Base-by-base conservation (phyloP, 1,140 invertebrate species). In the Chionoecetes opilio region DNA sequence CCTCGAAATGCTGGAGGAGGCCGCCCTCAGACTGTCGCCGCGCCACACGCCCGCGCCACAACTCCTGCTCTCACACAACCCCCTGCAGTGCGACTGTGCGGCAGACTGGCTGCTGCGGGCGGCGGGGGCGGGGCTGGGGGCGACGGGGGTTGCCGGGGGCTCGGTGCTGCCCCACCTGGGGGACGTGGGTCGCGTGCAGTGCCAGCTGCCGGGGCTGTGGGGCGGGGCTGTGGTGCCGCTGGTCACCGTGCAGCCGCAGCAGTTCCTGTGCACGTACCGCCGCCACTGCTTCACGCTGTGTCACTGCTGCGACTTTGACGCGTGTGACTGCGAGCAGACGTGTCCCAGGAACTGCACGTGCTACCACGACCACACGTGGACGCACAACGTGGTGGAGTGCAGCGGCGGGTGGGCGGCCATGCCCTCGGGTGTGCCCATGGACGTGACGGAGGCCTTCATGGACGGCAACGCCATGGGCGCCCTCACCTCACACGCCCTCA, bases 311-410 rank as follows among this genome's bases (percentile, higher is more conserved):
- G 99, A 99, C 96, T 99, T 99, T 97, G 99, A 99, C 97, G 99
- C 98, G 87, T 99, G 99, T 97, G 99, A 99, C 97, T 99, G 99
- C 97, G 98, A 99, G 97, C 99, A 99, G 98, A 99, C 98, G 3
- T 99, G 99, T 96, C 99, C 99, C 2, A 98, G 98, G 95, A 99
- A 99, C 96, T 99, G 99, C 97, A 98, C 98, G 94, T 99, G 99
- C 97, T 99, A 99, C 97, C 98, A 99, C 97, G 99, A 99, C 96
- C 98, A 98, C 97, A 98, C 98, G 21, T 99, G 99, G 99, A 98
- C 98, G 95, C 98, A 98, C 35, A 99, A 99, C 97, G 98, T 99
- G 5, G 98, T 99, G 3, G 98, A 99, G 96, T 99, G 99, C 0
- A 98, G 98, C 96, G 97, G 97, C 82, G 98, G 98, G 88, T 99